phyloP scores from a whole-genome alignment of 2,888 invertebrate genomes.

The Phyllotreta striolata region DNA sequence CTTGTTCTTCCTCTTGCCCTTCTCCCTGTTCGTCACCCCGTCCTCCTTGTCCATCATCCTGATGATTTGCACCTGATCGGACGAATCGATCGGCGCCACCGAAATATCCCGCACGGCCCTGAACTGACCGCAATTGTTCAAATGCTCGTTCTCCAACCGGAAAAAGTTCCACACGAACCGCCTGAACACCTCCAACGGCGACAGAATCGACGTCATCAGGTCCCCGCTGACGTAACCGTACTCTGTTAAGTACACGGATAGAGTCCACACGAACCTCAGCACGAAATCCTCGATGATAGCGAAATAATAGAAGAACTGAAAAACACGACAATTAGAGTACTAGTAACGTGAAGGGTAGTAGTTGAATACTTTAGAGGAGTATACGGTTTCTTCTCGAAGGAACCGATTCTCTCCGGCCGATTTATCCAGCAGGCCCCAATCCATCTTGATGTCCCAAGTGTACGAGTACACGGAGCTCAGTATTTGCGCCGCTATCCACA shows the following conservation, averaged over 20 bases:
- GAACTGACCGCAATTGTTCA: conserved; percentile 90
- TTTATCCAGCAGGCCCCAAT: conserved; percentile 84
- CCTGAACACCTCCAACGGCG: conserved; percentile 74
- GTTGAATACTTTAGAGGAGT: conserved; percentile 74
- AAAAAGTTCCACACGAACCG: conserved; percentile 89
- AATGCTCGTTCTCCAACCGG: conserved; percentile 87
- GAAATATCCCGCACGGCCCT: conserved; percentile 87
- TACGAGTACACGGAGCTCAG: conserved; percentile 82
- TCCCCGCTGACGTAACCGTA: conserved; percentile 70
- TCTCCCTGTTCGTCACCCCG: conserved; percentile 68
- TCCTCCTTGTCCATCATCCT: conserved; percentile 81
- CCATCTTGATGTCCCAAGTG: conserved; percentile 89
- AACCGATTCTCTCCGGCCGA: conserved; percentile 79
- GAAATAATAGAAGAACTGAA: conserved; percentile 77
- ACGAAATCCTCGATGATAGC: conserved; percentile 83
- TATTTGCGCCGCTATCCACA: conserved; percentile 74
- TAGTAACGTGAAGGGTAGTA: too few species aligned
- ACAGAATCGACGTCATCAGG: conserved; percentile 71
- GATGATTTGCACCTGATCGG: conserved; percentile 74
- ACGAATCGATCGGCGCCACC: conserved; percentile 78
- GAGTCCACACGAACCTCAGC: conserved; percentile 80
- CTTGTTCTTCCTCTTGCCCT: conserved; percentile 51
- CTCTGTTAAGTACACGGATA: conserved; percentile 74
- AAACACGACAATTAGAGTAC: conserved; percentile 8
- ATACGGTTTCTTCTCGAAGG: conserved; percentile 81